Evolutionary conservation across 2,888 invertebrate genomes (phyloP).

Genomic region (Lasioglossum morio): DNA sequence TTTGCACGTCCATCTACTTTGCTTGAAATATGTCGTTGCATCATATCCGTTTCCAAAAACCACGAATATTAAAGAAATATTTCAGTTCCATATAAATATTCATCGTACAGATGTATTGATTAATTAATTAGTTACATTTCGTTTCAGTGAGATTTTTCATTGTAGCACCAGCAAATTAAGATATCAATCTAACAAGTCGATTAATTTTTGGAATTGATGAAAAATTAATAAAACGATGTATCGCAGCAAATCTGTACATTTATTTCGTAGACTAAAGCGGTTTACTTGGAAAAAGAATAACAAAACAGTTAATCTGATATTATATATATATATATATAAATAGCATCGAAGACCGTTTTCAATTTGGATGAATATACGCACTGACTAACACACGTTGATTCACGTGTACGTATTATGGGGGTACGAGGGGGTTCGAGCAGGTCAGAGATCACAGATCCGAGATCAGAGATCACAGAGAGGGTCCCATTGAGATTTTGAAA

Average conservation of each 20-base stretch:
- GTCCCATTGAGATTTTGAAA: conserved; percentile 49
- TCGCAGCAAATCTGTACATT: background rate
- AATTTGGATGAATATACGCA: background rate
- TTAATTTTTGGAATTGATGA: background rate
- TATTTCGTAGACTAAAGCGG: background rate
- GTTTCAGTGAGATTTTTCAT: background rate
- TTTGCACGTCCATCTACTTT: background rate
- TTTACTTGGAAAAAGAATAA: background rate
- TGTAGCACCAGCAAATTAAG: background rate
- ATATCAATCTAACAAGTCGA: background rate
- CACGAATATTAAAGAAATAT: conserved; percentile 2
- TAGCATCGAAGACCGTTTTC: background rate
- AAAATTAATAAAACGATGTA: background rate
- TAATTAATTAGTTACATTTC: background rate
- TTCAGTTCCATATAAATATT: background rate
- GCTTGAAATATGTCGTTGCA: background rate
- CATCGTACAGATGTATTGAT: background rate
- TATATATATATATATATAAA: background rate
- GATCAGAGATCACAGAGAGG: conserved; percentile 5
- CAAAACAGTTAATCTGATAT: background rate
- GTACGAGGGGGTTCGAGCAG: background rate
- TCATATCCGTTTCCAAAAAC: background rate
- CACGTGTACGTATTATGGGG: background rate
- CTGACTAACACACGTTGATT: background rate
- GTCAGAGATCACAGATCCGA: conserved; percentile 3